Evolutionary conservation across 2,888 invertebrate genomes (phyloP).

Genomic region (Athrips mouffetella): DNA sequence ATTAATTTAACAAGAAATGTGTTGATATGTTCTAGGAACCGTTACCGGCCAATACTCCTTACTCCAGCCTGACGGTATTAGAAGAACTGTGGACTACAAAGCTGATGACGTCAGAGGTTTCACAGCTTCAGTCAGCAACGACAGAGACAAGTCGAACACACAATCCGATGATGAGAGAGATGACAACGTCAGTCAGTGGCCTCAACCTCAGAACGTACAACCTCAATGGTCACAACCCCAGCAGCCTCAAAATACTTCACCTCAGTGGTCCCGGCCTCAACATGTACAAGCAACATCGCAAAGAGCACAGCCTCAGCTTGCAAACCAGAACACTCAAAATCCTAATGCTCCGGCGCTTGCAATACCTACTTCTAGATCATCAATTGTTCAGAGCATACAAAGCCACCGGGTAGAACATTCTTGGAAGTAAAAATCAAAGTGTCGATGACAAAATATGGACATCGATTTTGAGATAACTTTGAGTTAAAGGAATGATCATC

Average conservation of each 20-base stretch:
- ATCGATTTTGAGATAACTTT: too few species aligned
- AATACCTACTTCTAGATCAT: conserved; percentile 52
- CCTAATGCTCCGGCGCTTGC: conserved; percentile 35
- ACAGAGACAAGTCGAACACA: conserved; percentile 28
- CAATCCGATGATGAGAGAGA: not conserved
- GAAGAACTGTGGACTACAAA: conserved; percentile 75
- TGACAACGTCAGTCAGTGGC: not conserved
- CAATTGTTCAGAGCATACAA: conserved; percentile 50
- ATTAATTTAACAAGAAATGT: conserved; percentile 32
- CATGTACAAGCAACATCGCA: too few species aligned
- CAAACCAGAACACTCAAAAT: too few species aligned
- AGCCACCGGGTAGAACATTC: conserved; percentile 26
- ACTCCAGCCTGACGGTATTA: conserved; percentile 74
- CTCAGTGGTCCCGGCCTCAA: too few species aligned
- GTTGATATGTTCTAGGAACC: conserved; percentile 37
- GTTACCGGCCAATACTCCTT: conserved; percentile 76
- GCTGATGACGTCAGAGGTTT: conserved; percentile 75
- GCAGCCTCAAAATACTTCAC: too few species aligned
- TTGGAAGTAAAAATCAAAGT: not conserved
- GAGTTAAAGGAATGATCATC: too few species aligned
- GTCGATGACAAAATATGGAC: not conserved
- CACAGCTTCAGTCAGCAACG: conserved; percentile 72
- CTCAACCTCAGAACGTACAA: conserved; percentile 26
- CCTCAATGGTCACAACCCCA: too few species aligned
- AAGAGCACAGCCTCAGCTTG: too few species aligned